Evolutionary conservation across 2,888 invertebrate species (phyloP).

Genomic region (Invenusta paracnida): DNA sequence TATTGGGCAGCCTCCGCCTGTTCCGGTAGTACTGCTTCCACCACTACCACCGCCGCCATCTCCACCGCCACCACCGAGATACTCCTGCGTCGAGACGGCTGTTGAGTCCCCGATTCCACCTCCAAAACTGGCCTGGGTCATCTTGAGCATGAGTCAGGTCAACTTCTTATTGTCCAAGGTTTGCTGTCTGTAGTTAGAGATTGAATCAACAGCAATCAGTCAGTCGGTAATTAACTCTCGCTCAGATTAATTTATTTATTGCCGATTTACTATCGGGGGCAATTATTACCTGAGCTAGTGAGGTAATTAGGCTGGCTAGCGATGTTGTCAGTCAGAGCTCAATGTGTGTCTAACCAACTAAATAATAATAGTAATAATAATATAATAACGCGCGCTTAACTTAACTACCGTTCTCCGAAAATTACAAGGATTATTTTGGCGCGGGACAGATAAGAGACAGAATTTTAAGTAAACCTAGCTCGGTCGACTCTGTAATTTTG

Average conservation of each 20-base stretch:
- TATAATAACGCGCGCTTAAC: no score
- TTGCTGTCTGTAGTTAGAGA: no score
- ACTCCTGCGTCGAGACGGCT: not conserved
- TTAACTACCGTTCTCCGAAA: not conserved
- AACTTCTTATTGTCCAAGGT: no score
- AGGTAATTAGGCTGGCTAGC: no score
- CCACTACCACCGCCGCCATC: not conserved
- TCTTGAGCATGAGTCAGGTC: not conserved
- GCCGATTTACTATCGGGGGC: no score
- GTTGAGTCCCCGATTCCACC: not conserved
- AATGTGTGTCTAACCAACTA: no score
- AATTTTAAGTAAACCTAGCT: no score
- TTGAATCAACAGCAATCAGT: no score
- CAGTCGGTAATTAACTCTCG: no score
- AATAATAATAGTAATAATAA: constrained; percentile 13
- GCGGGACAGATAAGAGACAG: not conserved
- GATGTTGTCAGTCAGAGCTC: no score
- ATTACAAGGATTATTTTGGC: not conserved
- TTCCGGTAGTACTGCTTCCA: not conserved
- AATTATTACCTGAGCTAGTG: no score
- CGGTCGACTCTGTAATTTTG: not conserved
- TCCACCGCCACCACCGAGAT: not conserved
- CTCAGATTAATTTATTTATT: no score
- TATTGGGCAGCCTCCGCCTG: not conserved
- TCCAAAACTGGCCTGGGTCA: not conserved